Evolutionary conservation across 2,797 vertebrate species (phyloP).

Genomic region (Alca torda): DNA sequence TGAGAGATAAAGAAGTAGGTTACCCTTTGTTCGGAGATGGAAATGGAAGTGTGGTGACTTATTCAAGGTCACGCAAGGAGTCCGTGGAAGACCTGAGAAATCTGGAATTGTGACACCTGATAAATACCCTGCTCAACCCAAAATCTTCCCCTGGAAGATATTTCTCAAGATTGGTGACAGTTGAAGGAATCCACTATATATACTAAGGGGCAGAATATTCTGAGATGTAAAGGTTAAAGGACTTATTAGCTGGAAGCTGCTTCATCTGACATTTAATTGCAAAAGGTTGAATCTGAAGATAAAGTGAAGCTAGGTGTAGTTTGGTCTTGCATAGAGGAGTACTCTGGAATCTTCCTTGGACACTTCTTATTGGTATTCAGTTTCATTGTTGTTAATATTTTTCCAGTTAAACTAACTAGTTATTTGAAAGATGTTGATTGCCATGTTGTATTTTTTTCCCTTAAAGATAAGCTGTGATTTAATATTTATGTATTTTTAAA

Average conservation of each 20-base stretch:
- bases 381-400: not conserved
- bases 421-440: not conserved
- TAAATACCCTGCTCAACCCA: not conserved
- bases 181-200: not conserved
- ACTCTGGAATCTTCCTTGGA: not conserved
- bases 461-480: not conserved
- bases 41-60: not conserved
- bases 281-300: not conserved
- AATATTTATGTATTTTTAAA: not conserved
- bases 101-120: not conserved
- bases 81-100: not conserved
- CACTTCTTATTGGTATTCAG: not conserved
- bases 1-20: not conserved
- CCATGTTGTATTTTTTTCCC: not conserved
- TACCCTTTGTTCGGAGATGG: not conserved
- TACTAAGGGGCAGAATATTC: not conserved
- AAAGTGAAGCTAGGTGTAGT: not conserved
- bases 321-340: not conserved
- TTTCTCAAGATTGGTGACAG: not conserved
- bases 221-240: not conserved
- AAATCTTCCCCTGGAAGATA: not conserved
- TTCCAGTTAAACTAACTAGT: not conserved
- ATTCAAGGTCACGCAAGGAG: not conserved
- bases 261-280: not conserved
- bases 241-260: not conserved